Base-by-base conservation (phyloP, 2,888 invertebrate species). In the Byasa hedistus region DNA sequence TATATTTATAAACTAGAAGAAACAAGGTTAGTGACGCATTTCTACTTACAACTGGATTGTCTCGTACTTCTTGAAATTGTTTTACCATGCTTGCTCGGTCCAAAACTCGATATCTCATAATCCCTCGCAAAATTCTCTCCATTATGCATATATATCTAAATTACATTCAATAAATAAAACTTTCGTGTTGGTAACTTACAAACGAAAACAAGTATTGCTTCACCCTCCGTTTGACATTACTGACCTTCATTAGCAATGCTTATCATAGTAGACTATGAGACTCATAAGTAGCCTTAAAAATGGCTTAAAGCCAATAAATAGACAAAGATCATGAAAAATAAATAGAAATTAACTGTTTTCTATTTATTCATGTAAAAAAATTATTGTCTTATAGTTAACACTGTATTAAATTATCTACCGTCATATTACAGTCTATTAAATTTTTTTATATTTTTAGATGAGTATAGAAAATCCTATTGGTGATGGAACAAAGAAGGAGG, bases 91-190 rank as follows among this genome's bases (percentile, higher is more conserved):
- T 94, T 69, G 95, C 94, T 72, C 96, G 93, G 73, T 96, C 96
- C 66, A 96, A 94, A 70, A 95, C 93, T 69, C 98, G 94, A 85
- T 98, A 98, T 79, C 95, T 94, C 95, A 98, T 97, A 64, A 98
- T 96, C 62, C 98, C 98, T 81, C 95, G 94, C 73, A 98, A 89
- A 82, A 98, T 96, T 86, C 96, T 94, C 79, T 98, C 97, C 97
- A 98, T 97, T 65, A 65, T 83, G 80, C 17, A 52, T 51, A 62
- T 69, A 65, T 69, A 68, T 24, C n/a, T 59, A 48, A 55, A n/a
- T 65, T 5, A 54, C 32, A 60, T 64, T 55, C 32, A 61, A 44
- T 44, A 21, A 65, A 57, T 51, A 51, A 36, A 44, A 57, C 51
- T 52, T 32, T 62, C 57, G 44, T 39, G 61, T 27, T 44, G 1